Base-by-base conservation (phyloP, 2,888 invertebrate genomes). In the Pachydiplax longipennis region DNA sequence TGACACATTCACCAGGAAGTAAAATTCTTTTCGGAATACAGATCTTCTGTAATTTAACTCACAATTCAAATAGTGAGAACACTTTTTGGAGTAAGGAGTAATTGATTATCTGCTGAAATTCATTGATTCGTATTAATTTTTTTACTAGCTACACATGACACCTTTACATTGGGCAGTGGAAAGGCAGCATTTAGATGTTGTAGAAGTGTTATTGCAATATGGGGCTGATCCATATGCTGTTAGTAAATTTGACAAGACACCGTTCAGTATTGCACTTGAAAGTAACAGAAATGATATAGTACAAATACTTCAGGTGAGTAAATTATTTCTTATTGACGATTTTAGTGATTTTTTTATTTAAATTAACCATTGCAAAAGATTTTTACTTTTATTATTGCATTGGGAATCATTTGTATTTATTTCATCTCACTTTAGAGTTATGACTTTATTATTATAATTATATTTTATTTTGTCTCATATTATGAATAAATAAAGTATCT, bases 151-250 rank as follows among this genome's bases (percentile, higher is more conserved):
- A 31, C 96, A 96, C 93, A 98, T 98, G 98, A 98, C 98, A 80
- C 98, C 99, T 73, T 95, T 99, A 91, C 99, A 99, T 94, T 99
- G 99, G 99, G 98, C 99, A 10, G 97, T 97, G 80, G 97, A 98
- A 94, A 96, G 97, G 92, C 96, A 97, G 0, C 97, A 98, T 94
- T 94, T 95, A 40, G 95, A 95, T 91, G 95, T 97, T 83, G 97
- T 97, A 81, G 95, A 96, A 90, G 93, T 96, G 91, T 95, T 99
- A 92, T 94, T 99, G 90, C 95, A 96, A 91, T 95, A 96, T 93
- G 97, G 98, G 90, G 98, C 98, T 0, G 96, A 97, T 93, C 95
- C 96, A 13, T 94, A 94, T 83, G 94, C 95, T 91, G 93, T 95
- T 87, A 97, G 97, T 92, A 97, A 97, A 94, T 97, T 97, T 93